Evolutionary conservation across 2,113 vertebrate genomes (phyloP).

Genomic region (Panthera tigris): DNA sequence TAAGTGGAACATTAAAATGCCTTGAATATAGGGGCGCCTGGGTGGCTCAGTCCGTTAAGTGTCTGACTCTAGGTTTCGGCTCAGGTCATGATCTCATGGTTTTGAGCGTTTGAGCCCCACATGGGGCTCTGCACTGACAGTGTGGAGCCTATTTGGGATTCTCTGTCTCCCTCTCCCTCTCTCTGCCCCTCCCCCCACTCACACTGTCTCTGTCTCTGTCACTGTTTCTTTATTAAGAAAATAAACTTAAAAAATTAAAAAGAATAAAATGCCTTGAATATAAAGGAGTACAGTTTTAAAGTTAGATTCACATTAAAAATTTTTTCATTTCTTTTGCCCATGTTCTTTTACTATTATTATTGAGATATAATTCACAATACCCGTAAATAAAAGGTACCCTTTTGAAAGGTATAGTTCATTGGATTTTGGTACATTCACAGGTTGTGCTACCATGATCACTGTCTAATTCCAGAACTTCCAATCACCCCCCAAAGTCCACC

Average conservation of each 20-base stretch:
- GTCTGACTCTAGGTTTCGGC: no score
- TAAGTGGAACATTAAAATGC: neutral
- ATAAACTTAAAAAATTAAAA: no score
- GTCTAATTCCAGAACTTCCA: neutral
- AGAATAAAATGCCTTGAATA: neutral
- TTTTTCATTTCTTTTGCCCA: conserved; percentile 1
- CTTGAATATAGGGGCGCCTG: neutral
- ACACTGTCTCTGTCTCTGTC: no score
- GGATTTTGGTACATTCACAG: neutral
- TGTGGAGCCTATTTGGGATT: no score
- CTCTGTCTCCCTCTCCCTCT: no score
- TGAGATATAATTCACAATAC: neutral
- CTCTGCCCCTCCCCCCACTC: no score
- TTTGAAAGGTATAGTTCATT: neutral
- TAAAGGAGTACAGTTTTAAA: conserved; percentile 19
- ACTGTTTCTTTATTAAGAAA: no score
- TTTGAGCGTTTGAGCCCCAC: no score
- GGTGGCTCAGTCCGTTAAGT: no score
- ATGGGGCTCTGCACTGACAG: no score
- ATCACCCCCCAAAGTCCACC: neutral
- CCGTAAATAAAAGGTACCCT: conserved; percentile 17
- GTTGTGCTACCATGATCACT: neutral
- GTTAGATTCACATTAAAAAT: neutral
- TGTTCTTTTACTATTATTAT: neutral
- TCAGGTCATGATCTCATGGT: no score